Percentiles rank a stretch among this genome's conserved stretches.
phyloP scores from a whole-genome alignment of 2,113 vertebrate species.

The Pimephales promelas region DNA sequence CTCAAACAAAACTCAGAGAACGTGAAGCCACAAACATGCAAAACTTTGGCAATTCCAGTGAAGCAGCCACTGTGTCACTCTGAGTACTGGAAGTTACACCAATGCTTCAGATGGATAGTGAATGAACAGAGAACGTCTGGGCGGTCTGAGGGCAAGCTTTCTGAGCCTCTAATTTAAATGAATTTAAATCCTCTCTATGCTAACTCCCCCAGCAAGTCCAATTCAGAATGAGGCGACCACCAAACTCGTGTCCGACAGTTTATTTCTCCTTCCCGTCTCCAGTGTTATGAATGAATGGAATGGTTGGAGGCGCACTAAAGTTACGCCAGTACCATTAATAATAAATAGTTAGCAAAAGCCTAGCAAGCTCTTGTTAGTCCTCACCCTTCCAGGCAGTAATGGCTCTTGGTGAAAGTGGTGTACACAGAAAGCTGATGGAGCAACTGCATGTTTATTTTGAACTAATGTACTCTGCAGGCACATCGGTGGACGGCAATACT shows the following conservation, averaged over 20 bases:
- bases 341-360: slow-evolving; percentile 40
- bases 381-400: slow-evolving; percentile 53
- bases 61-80: not conserved
- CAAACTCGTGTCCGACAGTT: not conserved
- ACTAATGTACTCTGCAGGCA: slow-evolving; percentile 55
- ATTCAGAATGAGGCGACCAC: not conserved
- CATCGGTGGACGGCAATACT: slow-evolving; percentile 13
- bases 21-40: not conserved
- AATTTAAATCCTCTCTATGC: not conserved
- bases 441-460: slow-evolving; percentile 54
- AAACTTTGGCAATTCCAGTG: not conserved
- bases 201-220: not conserved
- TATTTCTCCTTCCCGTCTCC: slow-evolving; percentile 8
- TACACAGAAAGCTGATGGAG: slow-evolving; percentile 55
- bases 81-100: not conserved
- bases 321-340: slow-evolving; percentile 52
- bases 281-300: slow-evolving; percentile 50
- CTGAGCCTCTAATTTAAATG: not conserved
- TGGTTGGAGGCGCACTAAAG: slow-evolving; percentile 36
- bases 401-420: slow-evolving; percentile 47
- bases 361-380: slow-evolving; percentile 32
- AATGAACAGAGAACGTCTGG: not conserved
- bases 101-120: not conserved
- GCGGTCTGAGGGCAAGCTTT: no score
- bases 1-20: not conserved